Percentiles rank a stretch among this genome's conserved stretches.
phyloP scores from a whole-genome alignment of 53 echinoderm and acorn worm genomes.

The Holothuria scabra region DNA sequence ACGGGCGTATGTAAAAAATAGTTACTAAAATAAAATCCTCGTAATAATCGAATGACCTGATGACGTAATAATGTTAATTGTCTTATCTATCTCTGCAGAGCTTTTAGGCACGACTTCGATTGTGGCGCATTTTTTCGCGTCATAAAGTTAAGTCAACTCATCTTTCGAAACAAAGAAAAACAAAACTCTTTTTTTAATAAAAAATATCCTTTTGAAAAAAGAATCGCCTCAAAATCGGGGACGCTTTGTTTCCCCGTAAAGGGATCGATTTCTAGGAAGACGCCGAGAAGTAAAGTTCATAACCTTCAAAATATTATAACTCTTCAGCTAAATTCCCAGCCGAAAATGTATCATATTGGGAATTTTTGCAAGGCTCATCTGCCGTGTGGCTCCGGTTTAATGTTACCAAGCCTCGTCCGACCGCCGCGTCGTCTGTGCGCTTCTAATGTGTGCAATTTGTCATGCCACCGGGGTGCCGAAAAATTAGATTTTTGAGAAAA shows the following conservation, averaged over 20 bases:
- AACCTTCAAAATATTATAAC: not conserved
- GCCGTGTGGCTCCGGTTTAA: slow-evolving; percentile 32
- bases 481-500: slow-evolving; percentile 1
- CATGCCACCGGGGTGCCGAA: slow-evolving; percentile 39
- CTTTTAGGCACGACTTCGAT: no score
- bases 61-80: no score
- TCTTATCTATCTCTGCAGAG: no score
- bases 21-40: no score
- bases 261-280: slow-evolving; percentile 29
- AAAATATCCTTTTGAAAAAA: no score
- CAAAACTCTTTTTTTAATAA: no score
- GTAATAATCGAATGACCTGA: no score
- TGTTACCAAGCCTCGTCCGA: slow-evolving; percentile 28
- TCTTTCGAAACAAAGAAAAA: no score
- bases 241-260: not conserved
- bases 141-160: no score
- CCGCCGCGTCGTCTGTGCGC: not conserved
- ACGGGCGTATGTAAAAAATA: no score
- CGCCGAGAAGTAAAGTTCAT: slow-evolving; percentile 5
- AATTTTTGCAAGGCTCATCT: not conserved
- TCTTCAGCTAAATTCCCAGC: slow-evolving; percentile 28
- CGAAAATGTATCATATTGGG: slow-evolving; percentile 40
- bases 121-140: no score
- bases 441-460: slow-evolving; percentile 36
- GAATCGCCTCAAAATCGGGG: slow-evolving; percentile 26